A percentile compares a stretch with the other conserved stretches of the same genome.
phyloP scores from a whole-genome alignment of 1,140 invertebrate species.

The Asbolus verrucosus region DNA sequence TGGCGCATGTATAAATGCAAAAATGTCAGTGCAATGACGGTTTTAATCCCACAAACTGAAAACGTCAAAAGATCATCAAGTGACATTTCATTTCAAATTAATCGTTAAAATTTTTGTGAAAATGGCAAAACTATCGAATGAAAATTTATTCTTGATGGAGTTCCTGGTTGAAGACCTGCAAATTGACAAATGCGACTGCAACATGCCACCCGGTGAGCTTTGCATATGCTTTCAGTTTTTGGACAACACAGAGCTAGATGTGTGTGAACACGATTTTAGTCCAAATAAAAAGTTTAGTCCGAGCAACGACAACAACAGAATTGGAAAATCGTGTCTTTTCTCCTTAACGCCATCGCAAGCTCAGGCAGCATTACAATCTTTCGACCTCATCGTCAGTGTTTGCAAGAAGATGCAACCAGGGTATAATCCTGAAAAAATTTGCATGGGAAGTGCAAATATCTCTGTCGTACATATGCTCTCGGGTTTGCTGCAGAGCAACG shows the following conservation, averaged over 20 bases:
- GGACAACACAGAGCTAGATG: conserved; percentile 67
- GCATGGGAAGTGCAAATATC: conserved; percentile 59
- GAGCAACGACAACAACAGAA: conserved; percentile 66
- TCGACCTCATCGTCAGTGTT: conserved; percentile 65
- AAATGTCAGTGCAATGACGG: too few species aligned
- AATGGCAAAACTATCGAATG: conserved; percentile 65
- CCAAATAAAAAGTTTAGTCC: conserved; percentile 59
- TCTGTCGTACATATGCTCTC: conserved; percentile 59
- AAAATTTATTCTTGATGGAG: conserved; percentile 68
- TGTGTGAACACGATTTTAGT: conserved; percentile 69
- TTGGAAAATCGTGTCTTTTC: conserved; percentile 70
- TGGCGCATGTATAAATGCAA: too few species aligned
- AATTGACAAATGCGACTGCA: conserved; percentile 53
- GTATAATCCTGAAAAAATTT: conserved; percentile 58
- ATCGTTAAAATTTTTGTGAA: conserved; percentile 27
- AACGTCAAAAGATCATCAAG: too few species aligned
- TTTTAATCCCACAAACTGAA: too few species aligned
- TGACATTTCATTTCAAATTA: too few species aligned
- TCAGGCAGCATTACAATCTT: conserved; percentile 60
- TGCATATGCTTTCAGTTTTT: conserved; percentile 66
- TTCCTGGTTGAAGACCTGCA: conserved; percentile 68
- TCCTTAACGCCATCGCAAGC: conserved; percentile 63
- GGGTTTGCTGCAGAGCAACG: conserved; percentile 57
- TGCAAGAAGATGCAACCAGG: conserved; percentile 60
- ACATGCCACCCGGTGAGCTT: conserved; percentile 61